Percentiles rank a stretch among this genome's conserved stretches.
phyloP scores from a whole-genome alignment of 2,888 invertebrate genomes.

The Eilema sororculum region DNA sequence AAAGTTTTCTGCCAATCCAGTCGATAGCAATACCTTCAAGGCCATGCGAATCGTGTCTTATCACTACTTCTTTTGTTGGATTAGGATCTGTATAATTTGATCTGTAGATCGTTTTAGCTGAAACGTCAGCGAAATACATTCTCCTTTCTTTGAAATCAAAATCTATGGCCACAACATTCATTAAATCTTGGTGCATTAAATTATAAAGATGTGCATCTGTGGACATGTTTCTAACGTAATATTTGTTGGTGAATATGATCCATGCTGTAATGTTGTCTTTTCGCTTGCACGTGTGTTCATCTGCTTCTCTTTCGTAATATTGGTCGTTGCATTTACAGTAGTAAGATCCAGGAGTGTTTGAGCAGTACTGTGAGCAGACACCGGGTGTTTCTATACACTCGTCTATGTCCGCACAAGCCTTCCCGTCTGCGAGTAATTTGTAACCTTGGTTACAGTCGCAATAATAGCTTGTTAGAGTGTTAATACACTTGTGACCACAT shows the following conservation, averaged over 20 bases:
- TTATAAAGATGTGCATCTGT: slow-evolving; percentile 94
- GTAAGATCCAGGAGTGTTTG: slow-evolving; percentile 97
- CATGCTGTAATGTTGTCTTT: slow-evolving; percentile 93
- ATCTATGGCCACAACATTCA: slow-evolving; percentile 98
- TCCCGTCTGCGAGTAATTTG: slow-evolving; percentile 94
- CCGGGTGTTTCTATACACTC: slow-evolving; percentile 96
- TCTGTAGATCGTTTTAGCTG: slow-evolving; percentile 96
- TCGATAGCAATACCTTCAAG: slow-evolving; percentile 99
- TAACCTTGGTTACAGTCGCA: slow-evolving; percentile 98
- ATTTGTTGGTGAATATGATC: slow-evolving; percentile 98
- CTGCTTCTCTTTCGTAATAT: slow-evolving; percentile 94
- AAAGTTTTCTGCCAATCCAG: slow-evolving; percentile 98
- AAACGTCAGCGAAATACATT: slow-evolving; percentile 98
- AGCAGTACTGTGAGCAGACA: slow-evolving; percentile 97
- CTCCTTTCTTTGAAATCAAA: slow-evolving; percentile 94
- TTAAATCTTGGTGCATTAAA: slow-evolving; percentile 96
- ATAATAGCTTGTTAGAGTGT: slow-evolving; percentile 96
- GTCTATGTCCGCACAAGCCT: slow-evolving; percentile 96
- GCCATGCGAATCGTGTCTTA: slow-evolving; percentile 97
- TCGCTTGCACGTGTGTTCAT: slow-evolving; percentile 96
- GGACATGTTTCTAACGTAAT: slow-evolving; percentile 98
- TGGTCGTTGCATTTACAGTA: slow-evolving; percentile 98
- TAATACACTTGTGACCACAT: slow-evolving; percentile 98
- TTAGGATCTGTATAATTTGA: slow-evolving; percentile 88
- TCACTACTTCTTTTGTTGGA: slow-evolving; percentile 92